Conservation (phyloP, 2,888 invertebrate species). For the Agelastica alni region DNA sequence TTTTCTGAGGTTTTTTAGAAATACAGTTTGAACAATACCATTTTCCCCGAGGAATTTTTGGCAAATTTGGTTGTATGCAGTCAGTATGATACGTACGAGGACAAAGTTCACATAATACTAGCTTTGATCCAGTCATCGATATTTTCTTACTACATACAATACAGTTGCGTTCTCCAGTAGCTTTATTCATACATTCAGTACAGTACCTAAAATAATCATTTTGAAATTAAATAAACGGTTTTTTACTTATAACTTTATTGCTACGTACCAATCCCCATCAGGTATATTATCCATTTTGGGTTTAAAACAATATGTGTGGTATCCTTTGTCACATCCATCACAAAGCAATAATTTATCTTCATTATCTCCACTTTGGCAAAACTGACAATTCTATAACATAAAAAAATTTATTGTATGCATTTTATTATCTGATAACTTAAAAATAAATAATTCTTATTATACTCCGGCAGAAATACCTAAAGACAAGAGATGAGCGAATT, state of each 20-base stretch:
- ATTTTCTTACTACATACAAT: conserved; percentile 85
- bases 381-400: conserved; percentile 87
- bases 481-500: no score
- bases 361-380: conserved; percentile 94
- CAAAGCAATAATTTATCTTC: conserved; percentile 93
- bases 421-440: no score
- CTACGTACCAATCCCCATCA: conserved; percentile 91
- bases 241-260: not conserved
- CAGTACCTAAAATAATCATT: conserved; percentile 79
- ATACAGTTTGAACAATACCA: conserved; percentile 84
- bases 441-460: no score
- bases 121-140: conserved; percentile 59
- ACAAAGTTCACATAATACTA: conserved; percentile 88
- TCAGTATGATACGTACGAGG: conserved; percentile 91
- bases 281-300: conserved; percentile 96
- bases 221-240: conserved; percentile 12
- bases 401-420: conserved; percentile 30
- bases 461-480: no score
- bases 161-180: conserved; percentile 90
- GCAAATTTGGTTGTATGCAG: conserved; percentile 86
- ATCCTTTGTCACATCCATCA: conserved; percentile 97
- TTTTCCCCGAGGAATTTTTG: conserved; percentile 66
- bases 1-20: conserved; percentile 75
- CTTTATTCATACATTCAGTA: conserved; percentile 93
- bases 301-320: conserved; percentile 98